Conservation (phyloP, 2,797 vertebrate species). For the Bradypodion ventrale region DNA sequence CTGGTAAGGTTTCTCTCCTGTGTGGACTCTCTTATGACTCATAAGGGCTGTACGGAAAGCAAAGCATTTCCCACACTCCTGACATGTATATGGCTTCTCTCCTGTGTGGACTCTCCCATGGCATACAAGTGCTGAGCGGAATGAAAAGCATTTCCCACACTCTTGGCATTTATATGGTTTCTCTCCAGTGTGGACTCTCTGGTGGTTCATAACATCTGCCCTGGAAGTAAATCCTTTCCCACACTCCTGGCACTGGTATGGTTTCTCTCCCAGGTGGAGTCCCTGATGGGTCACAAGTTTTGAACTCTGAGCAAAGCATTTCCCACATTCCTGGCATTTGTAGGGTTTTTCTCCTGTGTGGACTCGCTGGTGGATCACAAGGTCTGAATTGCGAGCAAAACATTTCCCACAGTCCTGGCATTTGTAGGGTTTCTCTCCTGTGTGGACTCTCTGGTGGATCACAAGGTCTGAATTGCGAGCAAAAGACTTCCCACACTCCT, state of each 20-base stretch:
- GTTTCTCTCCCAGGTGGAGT: conserved; percentile 39
- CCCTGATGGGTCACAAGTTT: not conserved
- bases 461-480: not conserved
- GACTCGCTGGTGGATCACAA: too few relatives aligned
- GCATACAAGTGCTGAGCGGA: too few relatives aligned
- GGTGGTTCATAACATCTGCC: not conserved
- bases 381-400: not conserved
- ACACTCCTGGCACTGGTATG: conserved; percentile 22
- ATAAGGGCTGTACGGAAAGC: too few relatives aligned
- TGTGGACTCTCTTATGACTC: too few relatives aligned
- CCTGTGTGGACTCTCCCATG: not conserved
- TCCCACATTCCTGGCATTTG: not conserved
- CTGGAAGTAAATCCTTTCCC: not conserved
- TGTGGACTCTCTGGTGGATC: conserved; percentile 14
- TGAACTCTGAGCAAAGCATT: not conserved
- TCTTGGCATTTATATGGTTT: too few relatives aligned
- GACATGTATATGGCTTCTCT: too few relatives aligned
- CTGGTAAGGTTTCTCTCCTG: too few relatives aligned
- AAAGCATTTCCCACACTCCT: not conserved
- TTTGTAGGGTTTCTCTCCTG: conserved; percentile 14
- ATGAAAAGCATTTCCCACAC: not conserved
- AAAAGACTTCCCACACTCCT: conserved; percentile 14
- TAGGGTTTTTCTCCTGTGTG: too few relatives aligned
- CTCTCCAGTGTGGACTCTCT: too few relatives aligned
- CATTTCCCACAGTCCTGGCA: not conserved